phyloP scores from a whole-genome alignment of 2,888 invertebrate genomes.

The Apamea anceps region DNA sequence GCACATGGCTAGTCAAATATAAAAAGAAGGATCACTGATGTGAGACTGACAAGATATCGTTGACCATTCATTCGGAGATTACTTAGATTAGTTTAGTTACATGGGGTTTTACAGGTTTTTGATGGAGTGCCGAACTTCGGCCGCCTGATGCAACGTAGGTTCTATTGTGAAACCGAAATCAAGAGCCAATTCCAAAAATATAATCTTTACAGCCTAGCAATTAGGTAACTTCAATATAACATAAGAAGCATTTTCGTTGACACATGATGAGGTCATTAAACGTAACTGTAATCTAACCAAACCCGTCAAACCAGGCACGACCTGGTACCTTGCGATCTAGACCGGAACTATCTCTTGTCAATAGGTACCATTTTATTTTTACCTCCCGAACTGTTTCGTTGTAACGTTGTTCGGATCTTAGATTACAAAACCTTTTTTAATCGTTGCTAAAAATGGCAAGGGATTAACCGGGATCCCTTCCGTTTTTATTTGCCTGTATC shows the following conservation, averaged over 20 bases:
- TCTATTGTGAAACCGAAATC: neutral
- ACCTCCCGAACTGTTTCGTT: neutral
- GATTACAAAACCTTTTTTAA: conserved; percentile 25
- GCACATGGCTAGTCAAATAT: neutral
- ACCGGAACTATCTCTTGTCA: conserved; percentile 29
- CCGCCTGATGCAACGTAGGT: neutral
- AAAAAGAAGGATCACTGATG: neutral
- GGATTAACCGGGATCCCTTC: conserved; percentile 9
- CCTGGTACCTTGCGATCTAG: conserved; percentile 14
- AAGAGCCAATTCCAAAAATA: neutral
- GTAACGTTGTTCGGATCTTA: conserved; percentile 7
- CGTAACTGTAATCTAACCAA: conserved; percentile 16
- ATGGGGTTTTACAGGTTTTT: neutral
- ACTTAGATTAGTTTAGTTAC: neutral
- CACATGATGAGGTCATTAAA: conserved; percentile 20
- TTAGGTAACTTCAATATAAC: neutral
- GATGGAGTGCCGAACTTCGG: neutral
- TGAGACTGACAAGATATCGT: neutral
- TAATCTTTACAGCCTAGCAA: neutral
- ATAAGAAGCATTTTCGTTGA: conserved; percentile 8
- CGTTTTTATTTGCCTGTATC: neutral
- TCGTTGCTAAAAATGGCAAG: conserved; percentile 8
- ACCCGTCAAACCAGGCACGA: conserved; percentile 10
- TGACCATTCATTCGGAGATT: neutral
- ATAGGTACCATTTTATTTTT: conserved; percentile 12